Conservation (phyloP, 2,113 vertebrate species). For the Falco punctatus region DNA sequence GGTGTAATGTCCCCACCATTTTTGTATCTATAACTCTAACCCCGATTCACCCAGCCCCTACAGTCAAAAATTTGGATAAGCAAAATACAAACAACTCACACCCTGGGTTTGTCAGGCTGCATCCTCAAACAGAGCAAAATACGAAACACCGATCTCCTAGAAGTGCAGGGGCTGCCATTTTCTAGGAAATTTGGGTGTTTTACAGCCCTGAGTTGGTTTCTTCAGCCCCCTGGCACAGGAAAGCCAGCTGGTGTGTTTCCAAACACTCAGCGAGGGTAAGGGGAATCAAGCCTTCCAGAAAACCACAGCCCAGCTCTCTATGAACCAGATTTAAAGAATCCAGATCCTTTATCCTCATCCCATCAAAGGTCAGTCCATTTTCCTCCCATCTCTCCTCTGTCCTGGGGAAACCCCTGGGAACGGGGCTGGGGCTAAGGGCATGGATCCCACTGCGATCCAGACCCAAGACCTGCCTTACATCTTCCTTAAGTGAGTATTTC, state of each 20-base stretch:
- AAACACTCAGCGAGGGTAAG: background rate
- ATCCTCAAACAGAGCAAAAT: background rate
- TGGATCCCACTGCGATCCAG: background rate
- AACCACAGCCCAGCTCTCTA: background rate
- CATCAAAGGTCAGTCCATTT: fast-evolving
- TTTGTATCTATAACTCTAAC: background rate
- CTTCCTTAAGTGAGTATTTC: background rate
- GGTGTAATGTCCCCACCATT: fast-evolving
- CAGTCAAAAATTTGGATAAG: background rate
- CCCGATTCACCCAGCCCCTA: background rate
- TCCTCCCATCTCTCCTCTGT: background rate
- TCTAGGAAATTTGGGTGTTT: background rate
- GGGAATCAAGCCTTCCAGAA: background rate
- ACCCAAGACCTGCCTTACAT: background rate
- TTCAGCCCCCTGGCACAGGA: background rate
- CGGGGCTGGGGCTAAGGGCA: background rate
- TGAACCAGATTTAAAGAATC: fast-evolving
- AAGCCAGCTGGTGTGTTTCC: background rate
- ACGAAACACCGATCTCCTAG: fast-evolving
- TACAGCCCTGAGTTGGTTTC: background rate
- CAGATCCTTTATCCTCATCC: background rate
- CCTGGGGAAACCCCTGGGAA: background rate
- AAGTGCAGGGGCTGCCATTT: fast-evolving
- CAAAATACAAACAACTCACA: fast-evolving
- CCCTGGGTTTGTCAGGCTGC: background rate